Evolutionary conservation across 2,888 invertebrate species (phyloP), one percentile per base, ranked within the genome.

Genomic region (Stenodema calcarata): DNA sequence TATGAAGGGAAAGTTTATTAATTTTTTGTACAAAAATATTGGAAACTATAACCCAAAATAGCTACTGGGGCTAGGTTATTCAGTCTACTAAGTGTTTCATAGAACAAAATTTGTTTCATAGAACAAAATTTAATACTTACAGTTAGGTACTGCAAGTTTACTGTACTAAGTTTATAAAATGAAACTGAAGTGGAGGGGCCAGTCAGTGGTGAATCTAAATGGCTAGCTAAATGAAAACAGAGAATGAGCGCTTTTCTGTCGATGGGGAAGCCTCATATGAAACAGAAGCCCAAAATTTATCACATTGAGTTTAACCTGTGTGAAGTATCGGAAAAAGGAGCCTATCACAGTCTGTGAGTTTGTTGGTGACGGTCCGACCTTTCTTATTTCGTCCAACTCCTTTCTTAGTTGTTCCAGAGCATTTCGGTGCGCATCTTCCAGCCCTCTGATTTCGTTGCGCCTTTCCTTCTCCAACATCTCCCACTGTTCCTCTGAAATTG

Each of bases 381-480:
- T 88, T 80, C 86, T 86, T 23, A 87, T 81, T 41, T 88, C 86
- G 50, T 89, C 89, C 18, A 92, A 91, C 89, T 92, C 92, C 84
- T 92, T 92, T 89, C 92, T 92, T 70, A 92, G 89, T 42, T 91
- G 91, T 89, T 91, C 91, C 88, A 92, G 91, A 90, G 92, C 92
- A 0, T 92, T 92, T 12, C 92, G 91, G 89, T 94, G 94, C 89
- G 94, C 94, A 84, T 92, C 91, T 91, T 94, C 94, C 91, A 94
- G 92, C 73, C 93, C 91, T 85, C 92, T 91, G 14, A 94, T 91
- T 69, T 94, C 94, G 89, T 91, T 93, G 90, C 93, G 93, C 90
- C 94, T 94, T 90, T 94, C 94, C 80, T 92, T 91, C 90, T 93
- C 93, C 88, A 94, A 92, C 89, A 93, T 93, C 87, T 94, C 93